phyloP scores from a whole-genome alignment of 2,797 vertebrate species.

The Petrocephalus sullivani region DNA sequence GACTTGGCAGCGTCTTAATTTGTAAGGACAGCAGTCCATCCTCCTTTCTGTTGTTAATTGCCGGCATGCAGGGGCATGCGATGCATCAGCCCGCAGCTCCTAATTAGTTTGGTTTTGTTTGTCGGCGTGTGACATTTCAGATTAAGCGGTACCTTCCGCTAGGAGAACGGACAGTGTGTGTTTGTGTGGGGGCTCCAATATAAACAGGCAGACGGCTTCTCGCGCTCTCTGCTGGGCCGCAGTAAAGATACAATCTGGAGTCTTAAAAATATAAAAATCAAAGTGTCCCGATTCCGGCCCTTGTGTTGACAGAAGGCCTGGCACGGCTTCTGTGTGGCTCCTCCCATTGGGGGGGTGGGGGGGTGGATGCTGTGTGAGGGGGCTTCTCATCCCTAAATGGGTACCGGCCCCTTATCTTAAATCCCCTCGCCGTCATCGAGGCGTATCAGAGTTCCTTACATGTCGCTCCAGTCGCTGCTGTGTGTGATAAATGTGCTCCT shows the following conservation, averaged over 20 bases:
- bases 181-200: background rate
- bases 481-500: background rate
- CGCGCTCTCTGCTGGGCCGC: background rate
- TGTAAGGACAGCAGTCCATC: background rate
- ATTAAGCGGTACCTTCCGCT: background rate
- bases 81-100: background rate
- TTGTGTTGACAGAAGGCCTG: constrained; percentile 33
- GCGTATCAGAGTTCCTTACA: background rate
- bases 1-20: background rate
- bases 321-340: constrained; percentile 57
- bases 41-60: background rate
- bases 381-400: background rate
- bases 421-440: background rate
- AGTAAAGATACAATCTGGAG: background rate
- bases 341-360: background rate
- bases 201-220: background rate
- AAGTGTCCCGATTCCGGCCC: background rate
- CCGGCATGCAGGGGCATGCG: background rate
- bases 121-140: background rate
- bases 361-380: background rate
- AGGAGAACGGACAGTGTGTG: background rate
- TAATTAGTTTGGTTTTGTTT: background rate
- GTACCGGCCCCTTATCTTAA: background rate
- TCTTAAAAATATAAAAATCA: background rate
- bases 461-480: background rate